Percentiles rank a stretch among this genome's conserved stretches.
These are phyloP conservation scores for Euspilapteryx auroguttella DNA, from an alignment of 2,888 invertebrate genomes.

Conservation along the genomic window DNA sequence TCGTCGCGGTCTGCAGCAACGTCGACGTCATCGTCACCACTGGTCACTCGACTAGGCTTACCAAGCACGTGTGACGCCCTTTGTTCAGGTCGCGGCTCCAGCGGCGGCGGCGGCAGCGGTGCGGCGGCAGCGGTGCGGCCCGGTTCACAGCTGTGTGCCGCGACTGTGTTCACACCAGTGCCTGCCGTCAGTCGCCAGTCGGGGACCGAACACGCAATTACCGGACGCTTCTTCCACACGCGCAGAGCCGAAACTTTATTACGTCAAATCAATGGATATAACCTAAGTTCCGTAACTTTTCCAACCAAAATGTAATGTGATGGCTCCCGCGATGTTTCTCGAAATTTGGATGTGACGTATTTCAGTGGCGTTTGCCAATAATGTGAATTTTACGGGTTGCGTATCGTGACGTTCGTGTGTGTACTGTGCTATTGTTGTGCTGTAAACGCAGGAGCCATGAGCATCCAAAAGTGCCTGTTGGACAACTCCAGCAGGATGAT, in stretches of 20 bases:
- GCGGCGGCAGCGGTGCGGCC: too few species aligned
- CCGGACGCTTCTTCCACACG: too few species aligned
- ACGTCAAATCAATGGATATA: conserved; percentile 61
- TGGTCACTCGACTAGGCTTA: too few species aligned
- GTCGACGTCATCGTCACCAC: too few species aligned
- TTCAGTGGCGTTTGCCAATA: conserved; percentile 27
- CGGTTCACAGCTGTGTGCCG: too few species aligned
- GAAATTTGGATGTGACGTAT: conserved; percentile 13
- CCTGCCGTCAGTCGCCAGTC: conserved; percentile 21
- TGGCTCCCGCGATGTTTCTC: conserved; percentile 22
- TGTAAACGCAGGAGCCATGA: conserved; percentile 25
- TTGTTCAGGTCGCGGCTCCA: too few species aligned
- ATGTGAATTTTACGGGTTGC: conserved; percentile 34
- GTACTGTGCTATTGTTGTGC: neutral
- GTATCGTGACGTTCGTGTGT: conserved; percentile 13
- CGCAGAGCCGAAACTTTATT: conserved; percentile 53
- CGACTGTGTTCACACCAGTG: conserved; percentile 20
- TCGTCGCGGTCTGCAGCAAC: too few species aligned
- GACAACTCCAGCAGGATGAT: conserved; percentile 58
- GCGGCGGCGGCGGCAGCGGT: too few species aligned
- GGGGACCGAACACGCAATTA: too few species aligned
- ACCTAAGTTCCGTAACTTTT: conserved; percentile 35
- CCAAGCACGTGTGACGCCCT: too few species aligned
- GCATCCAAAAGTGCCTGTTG: conserved; percentile 55
- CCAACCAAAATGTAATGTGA: conserved; percentile 37